Conservation (phyloP, 2,113 vertebrate genomes). For the Tor tambroides region DNA sequence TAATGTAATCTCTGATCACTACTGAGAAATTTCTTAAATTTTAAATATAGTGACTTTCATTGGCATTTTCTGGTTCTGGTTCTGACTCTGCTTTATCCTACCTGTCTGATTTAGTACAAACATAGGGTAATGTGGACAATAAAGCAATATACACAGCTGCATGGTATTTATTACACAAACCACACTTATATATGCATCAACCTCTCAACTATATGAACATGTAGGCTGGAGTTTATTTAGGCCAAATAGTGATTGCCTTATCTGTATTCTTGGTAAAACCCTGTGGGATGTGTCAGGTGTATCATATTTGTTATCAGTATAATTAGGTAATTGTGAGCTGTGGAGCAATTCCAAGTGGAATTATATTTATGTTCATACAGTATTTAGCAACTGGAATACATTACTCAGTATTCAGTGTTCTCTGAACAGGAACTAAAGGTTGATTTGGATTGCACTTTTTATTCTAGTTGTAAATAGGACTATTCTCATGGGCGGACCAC, state of each 20-base stretch:
- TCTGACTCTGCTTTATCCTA: neutral
- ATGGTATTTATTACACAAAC: neutral
- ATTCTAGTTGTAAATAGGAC: neutral
- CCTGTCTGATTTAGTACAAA: neutral
- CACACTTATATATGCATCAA: neutral
- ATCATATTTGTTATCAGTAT: neutral
- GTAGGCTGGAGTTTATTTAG: neutral
- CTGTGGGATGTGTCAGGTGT: neutral
- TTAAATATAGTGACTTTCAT: neutral
- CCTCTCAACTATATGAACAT: neutral
- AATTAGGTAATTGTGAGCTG: neutral
- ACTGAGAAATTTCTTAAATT: neutral
- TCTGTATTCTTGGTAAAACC: neutral
- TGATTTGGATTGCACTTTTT: neutral
- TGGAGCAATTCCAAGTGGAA: neutral
- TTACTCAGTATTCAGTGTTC: neutral
- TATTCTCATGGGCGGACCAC: neutral
- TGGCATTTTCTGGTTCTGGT: neutral
- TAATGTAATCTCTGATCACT: neutral
- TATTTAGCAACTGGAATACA: neutral
- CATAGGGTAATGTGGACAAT: neutral
- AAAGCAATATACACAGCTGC: neutral
- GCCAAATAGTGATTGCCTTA: neutral
- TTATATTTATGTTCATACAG: neutral
- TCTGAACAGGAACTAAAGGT: neutral